A percentile compares a stretch with the other conserved stretches of the same genome.
Conservation (phyloP, 2,113 vertebrate genomes). For the Euleptes europaea region DNA sequence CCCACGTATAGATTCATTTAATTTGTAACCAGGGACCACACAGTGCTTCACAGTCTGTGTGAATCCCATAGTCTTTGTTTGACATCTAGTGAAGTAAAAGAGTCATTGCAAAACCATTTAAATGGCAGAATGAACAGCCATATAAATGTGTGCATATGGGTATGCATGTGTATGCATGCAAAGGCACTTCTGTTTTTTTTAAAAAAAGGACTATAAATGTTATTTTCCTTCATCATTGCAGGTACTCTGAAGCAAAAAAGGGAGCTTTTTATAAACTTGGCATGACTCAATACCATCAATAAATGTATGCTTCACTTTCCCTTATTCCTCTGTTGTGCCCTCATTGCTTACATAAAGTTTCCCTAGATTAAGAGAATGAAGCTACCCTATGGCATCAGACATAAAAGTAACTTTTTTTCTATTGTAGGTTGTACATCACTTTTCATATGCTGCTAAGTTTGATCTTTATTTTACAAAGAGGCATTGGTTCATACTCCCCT, state of each 20-base stretch:
- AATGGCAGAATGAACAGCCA: not conserved
- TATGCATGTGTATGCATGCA: not conserved
- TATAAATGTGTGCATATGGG: not conserved
- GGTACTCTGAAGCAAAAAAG: not conserved
- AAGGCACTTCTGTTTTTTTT: not conserved
- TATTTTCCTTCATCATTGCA: not conserved
- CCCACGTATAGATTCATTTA: not conserved
- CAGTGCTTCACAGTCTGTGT: not conserved
- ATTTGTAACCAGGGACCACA: not conserved
- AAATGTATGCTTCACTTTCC: not conserved
- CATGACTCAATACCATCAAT: not conserved
- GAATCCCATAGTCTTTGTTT: not conserved
- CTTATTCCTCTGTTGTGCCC: constrained; percentile 2
- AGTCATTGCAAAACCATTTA: rapidly evolving
- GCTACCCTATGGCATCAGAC: constrained; percentile 20
- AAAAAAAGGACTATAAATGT: not conserved
- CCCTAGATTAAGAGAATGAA: not conserved
- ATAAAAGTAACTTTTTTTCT: constrained; percentile 16
- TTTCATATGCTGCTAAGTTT: constrained; percentile 50
- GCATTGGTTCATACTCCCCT: constrained; percentile 63
- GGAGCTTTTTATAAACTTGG: constrained; percentile 8
- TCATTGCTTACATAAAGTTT: constrained; percentile 39
- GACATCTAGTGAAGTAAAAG: not conserved
- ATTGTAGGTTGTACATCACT: constrained; percentile 40
- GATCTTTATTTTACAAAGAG: constrained; percentile 45